phyloP scores from a whole-genome alignment of 2,797 vertebrate species.

The Pteropus rufus region DNA sequence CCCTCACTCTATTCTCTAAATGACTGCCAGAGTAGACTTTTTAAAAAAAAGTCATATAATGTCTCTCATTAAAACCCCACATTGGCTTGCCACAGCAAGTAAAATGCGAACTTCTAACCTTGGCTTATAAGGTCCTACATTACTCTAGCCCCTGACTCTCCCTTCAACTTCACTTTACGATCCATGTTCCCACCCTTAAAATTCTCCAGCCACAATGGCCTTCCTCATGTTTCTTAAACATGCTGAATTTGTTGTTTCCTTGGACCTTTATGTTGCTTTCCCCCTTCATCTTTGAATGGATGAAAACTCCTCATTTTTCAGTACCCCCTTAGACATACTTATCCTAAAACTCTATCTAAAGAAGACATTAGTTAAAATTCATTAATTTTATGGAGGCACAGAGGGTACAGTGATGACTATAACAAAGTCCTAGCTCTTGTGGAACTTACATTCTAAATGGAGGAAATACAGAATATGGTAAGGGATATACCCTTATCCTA shows the following conservation, averaged over 20 bases:
- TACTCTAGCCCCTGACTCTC: background rate
- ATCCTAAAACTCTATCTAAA: constrained; percentile 9
- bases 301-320: background rate
- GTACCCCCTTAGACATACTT: background rate
- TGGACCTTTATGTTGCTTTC: background rate
- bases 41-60: background rate
- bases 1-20: background rate
- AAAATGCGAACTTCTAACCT: background rate
- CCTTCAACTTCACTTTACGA: background rate
- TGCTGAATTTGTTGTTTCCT: background rate
- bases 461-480: background rate
- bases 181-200: background rate
- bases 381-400: background rate
- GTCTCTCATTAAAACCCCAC: background rate
- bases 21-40: background rate
- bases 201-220: background rate
- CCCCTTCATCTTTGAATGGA: background rate
- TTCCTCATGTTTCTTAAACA: background rate
- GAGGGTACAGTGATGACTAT: background rate
- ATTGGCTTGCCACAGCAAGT: background rate
- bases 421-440: background rate
- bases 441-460: background rate
- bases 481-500: background rate
- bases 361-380: background rate
- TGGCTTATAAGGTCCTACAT: background rate